Conservation (phyloP, 1,140 invertebrate genomes). For the Aphidius ervi region DNA sequence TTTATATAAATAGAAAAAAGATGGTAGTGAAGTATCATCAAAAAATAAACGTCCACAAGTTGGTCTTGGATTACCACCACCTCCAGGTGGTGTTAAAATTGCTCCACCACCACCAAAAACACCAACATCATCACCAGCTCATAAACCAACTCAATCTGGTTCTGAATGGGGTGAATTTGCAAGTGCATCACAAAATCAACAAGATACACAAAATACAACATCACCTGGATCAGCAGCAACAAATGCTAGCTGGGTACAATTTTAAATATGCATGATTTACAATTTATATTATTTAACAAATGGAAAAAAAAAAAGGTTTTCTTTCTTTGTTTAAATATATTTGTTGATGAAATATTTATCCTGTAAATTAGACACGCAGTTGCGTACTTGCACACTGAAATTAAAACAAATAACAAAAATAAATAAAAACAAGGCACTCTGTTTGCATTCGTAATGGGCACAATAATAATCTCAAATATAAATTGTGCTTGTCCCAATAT, state of each 20-base stretch:
- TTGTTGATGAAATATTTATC: too few relatives aligned
- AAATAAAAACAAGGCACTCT: too few relatives aligned
- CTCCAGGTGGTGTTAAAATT: constrained; percentile 70
- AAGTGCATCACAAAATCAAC: constrained; percentile 49
- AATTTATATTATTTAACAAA: constrained; percentile 3
- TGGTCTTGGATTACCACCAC: constrained; percentile 75
- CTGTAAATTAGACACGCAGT: too few relatives aligned
- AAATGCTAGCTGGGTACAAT: constrained; percentile 71
- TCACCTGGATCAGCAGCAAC: constrained; percentile 39
- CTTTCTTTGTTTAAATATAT: too few relatives aligned
- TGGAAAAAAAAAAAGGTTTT: not conserved
- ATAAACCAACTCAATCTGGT: constrained; percentile 55
- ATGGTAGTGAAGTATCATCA: constrained; percentile 67
- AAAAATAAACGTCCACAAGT: constrained; percentile 58
- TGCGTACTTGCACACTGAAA: too few relatives aligned
- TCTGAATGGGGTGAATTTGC: constrained; percentile 79
- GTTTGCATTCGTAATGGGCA: too few relatives aligned
- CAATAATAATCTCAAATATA: too few relatives aligned
- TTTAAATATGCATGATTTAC: constrained; percentile 50
- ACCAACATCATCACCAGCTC: constrained; percentile 67
- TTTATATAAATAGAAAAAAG: constrained; percentile 70
- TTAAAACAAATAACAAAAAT: too few relatives aligned
- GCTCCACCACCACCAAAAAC: constrained; percentile 63
- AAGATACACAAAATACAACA: constrained; percentile 38
- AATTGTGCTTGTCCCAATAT: too few relatives aligned